Base-by-base conservation (phyloP, 2,888 invertebrate species). In the Cyclophora punctaria region DNA sequence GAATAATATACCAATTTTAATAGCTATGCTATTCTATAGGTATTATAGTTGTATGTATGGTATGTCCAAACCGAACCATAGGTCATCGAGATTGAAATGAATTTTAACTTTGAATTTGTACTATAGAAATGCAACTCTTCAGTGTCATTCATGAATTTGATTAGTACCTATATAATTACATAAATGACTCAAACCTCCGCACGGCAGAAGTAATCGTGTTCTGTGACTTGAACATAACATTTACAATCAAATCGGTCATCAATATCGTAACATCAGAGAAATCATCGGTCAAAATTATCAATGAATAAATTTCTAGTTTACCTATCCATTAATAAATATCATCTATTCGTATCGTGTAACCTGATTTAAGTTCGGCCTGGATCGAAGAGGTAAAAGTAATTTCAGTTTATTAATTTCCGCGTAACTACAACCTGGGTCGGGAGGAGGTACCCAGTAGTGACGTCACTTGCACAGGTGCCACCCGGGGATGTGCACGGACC, bases 391-490 rank as follows among this genome's bases (percentile, higher is more conserved):
- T 80, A 81, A 77, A 75, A 70, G 70, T 79, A 74, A 79, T 80
- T 80, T 77, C 62, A 67, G 70, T 74, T 78, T 75, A 80, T 78
- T 84, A 83, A 83, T 83, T 83, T 83, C 82, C 80, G 73, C 71
- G 74, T 77, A 67, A 67, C 66, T 66, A 73, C 71, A 74, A 37
- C 4, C 37, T 37, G 4, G 37, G 37, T 37, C 4, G 5, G 71
- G 73, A 74, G 75, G 73, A 74, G 74, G 73, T 63, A 64, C 66
- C 66, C 61, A 69, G 63, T 62, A 61, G 64, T 88, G 86, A 88
- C 88, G 88, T 87, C 85, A 87, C 69, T 62, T 63, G 60, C 59
- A 61, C 69, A 74, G 80, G 89, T 89, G 72, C 89, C 88, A 86
- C 84, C 78, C 83, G 68, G 83, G 60, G 84, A 79, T 73, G 68